Base-by-base conservation (phyloP, 2,113 vertebrate genomes). In the Salminus brasiliensis region DNA sequence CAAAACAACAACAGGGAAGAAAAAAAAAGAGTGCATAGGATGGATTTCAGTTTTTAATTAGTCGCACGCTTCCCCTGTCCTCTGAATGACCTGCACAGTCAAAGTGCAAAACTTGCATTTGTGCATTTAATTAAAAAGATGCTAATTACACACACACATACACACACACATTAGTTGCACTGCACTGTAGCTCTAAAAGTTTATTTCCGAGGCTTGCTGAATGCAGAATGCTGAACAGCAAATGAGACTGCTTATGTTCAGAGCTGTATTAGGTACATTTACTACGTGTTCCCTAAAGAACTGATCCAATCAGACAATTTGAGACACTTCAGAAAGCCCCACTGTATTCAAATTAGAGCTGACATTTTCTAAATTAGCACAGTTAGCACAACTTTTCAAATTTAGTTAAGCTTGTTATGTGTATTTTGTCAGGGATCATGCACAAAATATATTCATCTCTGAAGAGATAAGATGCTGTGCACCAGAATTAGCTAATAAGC, bases 1-100 rank as follows among this genome's bases (percentile, higher is more conserved):
- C 27, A 32, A 57, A 79, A 74, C 43, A 77, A 70, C n/a, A n/a
- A n/a, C n/a, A n/a, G n/a, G n/a, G n/a, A n/a, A n/a, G n/a, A 68
- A 63, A 36, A 23, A 66, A 49, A 2, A 65, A 43, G 25, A 47
- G 21, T 49, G 73, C 59, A 21, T 30, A 21, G 29, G 60, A 65
- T 27, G 62, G 11, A 39, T 79, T 79, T 72, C 21, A 66, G 45
- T 53, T 81, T 78, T 78, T 82, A 78, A 81, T 84, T 81, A 84
- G 79, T 77, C 74, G 71, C 74, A 70, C 74, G 23, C 39, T 72
- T 29, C 60, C 30, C 11, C 5, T 73, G 32, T 80, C 55, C 66
- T 81, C 63, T 12, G 32, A 84, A 68, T 70, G 79, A 75, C 75
- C 79, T 78, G n/a, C 66, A 66, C 30, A 18, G 55, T 62, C 47